phyloP scores from a whole-genome alignment of 2,113 vertebrate species.

The Centropristis striata region DNA sequence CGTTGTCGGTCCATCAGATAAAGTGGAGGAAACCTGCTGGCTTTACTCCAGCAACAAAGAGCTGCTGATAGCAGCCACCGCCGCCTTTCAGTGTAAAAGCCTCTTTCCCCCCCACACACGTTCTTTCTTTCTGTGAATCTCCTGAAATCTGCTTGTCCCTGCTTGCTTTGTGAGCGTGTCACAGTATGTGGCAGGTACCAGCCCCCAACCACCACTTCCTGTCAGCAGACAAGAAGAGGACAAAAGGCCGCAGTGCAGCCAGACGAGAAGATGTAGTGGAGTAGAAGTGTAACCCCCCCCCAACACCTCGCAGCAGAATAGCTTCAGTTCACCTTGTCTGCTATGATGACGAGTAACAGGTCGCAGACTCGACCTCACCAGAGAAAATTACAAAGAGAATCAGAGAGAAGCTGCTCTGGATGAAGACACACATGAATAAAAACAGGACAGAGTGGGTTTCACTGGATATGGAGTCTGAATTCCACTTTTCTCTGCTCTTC shows the following conservation, averaged over 20 bases:
- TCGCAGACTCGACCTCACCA: slow-evolving; percentile 38
- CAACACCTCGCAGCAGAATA: slow-evolving; percentile 16
- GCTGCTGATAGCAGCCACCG: slow-evolving; percentile 50
- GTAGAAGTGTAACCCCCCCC: slow-evolving; percentile 53
- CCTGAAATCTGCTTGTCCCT: slow-evolving; percentile 46
- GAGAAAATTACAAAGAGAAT: slow-evolving; percentile 34
- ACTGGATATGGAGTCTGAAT: neutral
- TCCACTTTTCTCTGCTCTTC: neutral
- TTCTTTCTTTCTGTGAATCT: slow-evolving; percentile 43
- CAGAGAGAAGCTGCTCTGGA: slow-evolving; percentile 5
- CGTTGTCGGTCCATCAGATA: slow-evolving; percentile 67
- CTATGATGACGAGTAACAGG: slow-evolving; percentile 18
- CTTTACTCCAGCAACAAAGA: slow-evolving; percentile 68
- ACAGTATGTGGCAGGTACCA: slow-evolving; percentile 68
- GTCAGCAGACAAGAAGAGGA: slow-evolving; percentile 65
- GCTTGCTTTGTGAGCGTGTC: slow-evolving; percentile 71
- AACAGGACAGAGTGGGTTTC: neutral
- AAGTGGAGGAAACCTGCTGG: slow-evolving; percentile 25
- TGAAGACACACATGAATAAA: slow-evolving; percentile 4
- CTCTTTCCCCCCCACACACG: neutral
- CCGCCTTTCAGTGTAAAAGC: slow-evolving; percentile 33
- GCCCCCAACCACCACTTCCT: slow-evolving; percentile 57
- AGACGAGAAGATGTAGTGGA: slow-evolving; percentile 56
- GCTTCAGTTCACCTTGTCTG: slow-evolving; percentile 42
- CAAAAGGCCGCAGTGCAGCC: slow-evolving; percentile 62